Conservation (phyloP, 2,113 vertebrate genomes). For the Arenaria interpres region DNA sequence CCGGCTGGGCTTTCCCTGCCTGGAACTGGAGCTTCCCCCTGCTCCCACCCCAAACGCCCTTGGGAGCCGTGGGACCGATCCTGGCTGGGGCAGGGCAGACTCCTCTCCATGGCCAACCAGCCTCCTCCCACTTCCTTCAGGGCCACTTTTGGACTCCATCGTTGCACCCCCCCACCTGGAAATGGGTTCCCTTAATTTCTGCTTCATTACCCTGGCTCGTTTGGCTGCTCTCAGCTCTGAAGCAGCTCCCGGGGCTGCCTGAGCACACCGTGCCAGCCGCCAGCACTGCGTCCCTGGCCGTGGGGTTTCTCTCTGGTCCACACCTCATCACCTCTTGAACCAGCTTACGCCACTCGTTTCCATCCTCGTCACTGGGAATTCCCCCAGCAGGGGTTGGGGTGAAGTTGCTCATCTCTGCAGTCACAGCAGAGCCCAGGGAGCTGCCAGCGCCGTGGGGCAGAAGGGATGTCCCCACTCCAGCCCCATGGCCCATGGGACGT, state of each 20-base stretch:
- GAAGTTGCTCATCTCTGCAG: neutral
- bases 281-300: fast-evolving
- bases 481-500: neutral
- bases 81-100: neutral
- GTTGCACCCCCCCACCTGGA: neutral
- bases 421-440: neutral
- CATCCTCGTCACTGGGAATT: neutral
- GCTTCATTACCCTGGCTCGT: fast-evolving
- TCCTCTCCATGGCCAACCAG: fast-evolving
- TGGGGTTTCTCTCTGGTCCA: neutral
- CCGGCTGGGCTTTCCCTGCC: neutral
- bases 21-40: neutral
- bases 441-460: fast-evolving
- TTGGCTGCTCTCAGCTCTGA: neutral
- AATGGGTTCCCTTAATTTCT: neutral
- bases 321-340: neutral
- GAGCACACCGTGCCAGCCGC: fast-evolving
- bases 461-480: neutral
- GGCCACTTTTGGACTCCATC: neutral
- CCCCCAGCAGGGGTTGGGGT: neutral
- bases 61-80: neutral
- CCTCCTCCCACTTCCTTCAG: neutral
- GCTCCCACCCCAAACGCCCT: neutral
- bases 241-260: neutral
- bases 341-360: neutral